Conservation (phyloP, 2,797 vertebrate genomes). For the Chrosomus eos region DNA sequence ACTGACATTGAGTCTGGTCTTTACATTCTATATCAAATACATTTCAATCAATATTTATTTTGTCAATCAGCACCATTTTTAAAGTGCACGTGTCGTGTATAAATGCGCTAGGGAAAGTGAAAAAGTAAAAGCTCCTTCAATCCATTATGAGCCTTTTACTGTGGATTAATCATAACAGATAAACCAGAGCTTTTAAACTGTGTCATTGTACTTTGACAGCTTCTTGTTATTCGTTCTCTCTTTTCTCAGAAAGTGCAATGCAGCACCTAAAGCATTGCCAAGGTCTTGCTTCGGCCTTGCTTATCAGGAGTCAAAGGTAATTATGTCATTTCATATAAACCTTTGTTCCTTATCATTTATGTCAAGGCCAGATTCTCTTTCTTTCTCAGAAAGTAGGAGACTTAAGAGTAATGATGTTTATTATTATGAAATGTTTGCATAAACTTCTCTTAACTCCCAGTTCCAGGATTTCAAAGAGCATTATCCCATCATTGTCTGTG, state of each 20-base stretch:
- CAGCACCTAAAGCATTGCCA: constrained; percentile 72
- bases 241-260: constrained; percentile 71
- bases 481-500: constrained; percentile 47
- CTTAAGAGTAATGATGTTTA: neutral
- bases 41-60: neutral
- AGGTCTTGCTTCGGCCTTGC: constrained; percentile 64
- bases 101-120: neutral
- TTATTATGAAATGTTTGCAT: neutral
- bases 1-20: no score
- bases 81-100: neutral
- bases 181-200: neutral
- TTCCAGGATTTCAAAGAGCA: constrained; percentile 39
- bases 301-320: constrained; percentile 63
- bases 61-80: neutral
- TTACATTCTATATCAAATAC: neutral
- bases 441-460: constrained; percentile 50
- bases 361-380: neutral
- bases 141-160: neutral
- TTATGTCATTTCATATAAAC: neutral
- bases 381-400: neutral
- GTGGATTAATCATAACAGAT: neutral
- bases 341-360: constrained; percentile 22
- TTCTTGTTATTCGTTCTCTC: neutral
- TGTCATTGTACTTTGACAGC: neutral
- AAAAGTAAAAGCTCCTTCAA: neutral